Evolutionary conservation across 2,888 invertebrate species (phyloP).

Genomic region (Dioctria rufipes): DNA sequence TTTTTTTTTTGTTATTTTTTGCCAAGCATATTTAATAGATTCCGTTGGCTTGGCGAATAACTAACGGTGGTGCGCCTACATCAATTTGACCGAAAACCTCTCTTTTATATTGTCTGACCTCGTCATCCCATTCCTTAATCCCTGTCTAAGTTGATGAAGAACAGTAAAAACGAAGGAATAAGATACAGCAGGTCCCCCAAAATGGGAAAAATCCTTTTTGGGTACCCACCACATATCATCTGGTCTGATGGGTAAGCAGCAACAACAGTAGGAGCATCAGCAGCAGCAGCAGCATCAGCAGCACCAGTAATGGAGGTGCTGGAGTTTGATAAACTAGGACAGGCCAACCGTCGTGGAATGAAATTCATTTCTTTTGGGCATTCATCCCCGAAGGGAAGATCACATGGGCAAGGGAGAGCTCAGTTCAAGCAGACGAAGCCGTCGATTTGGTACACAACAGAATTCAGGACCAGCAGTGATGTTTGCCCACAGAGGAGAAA

Average conservation of each 20-base stretch:
- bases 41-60: constrained; percentile 48
- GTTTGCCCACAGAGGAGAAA: constrained; percentile 55
- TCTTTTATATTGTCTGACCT: constrained; percentile 52
- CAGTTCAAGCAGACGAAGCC: constrained; percentile 43
- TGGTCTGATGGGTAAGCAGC: constrained; percentile 50
- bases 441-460: constrained; percentile 50
- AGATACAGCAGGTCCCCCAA: constrained; percentile 46
- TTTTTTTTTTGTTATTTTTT: background rate
- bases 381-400: constrained; percentile 50
- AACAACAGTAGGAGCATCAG: background rate
- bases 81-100: constrained; percentile 52
- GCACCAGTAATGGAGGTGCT: constrained; percentile 45
- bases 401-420: constrained; percentile 46
- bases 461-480: constrained; percentile 33
- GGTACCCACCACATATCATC: constrained; percentile 52
- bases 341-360: constrained; percentile 49
- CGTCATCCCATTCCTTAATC: constrained; percentile 53
- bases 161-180: constrained; percentile 51
- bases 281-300: too few species aligned
- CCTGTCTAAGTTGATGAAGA: constrained; percentile 54
- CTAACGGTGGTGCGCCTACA: constrained; percentile 42
- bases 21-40: constrained; percentile 43
- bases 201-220: constrained; percentile 54
- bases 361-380: constrained; percentile 56
- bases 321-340: constrained; percentile 58